A percentile compares a stretch with the other conserved stretches of the same genome.
Evolutionary conservation across 2,888 invertebrate genomes (phyloP).

Genomic region (Cryptus armator): DNA sequence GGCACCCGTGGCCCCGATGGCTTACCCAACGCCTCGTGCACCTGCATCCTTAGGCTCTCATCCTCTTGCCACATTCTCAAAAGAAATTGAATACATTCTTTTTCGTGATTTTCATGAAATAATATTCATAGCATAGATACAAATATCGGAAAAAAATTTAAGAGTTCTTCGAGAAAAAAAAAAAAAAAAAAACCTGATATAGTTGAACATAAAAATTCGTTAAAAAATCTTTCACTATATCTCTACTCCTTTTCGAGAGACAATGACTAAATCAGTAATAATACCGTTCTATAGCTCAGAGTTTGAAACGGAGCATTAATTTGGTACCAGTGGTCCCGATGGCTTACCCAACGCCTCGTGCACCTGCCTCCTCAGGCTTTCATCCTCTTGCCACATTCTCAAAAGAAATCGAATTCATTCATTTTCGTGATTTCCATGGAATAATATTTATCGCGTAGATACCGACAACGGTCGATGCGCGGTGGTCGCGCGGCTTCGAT

Average conservation of each 20-base stretch:
- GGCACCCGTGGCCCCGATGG: conserved; percentile 19
- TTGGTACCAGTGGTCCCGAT: conserved; percentile 16
- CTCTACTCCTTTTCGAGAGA: neutral
- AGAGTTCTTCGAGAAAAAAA: too few relatives aligned
- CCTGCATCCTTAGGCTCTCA: conserved; percentile 18
- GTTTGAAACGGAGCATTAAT: conserved; percentile 21
- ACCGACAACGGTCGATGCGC: too few relatives aligned
- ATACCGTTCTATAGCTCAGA: too few relatives aligned
- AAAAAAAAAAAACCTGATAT: too few relatives aligned
- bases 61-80: neutral
- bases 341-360: conserved; percentile 24
- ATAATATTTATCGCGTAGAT: too few relatives aligned
- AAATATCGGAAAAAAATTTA: too few relatives aligned
- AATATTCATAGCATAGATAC: too few relatives aligned
- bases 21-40: conserved; percentile 25
- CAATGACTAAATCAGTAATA: neutral
- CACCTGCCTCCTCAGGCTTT: conserved; percentile 7
- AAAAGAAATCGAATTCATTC: neutral
- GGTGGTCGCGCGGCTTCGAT: too few relatives aligned
- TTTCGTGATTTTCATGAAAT: neutral
- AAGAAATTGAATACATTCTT: neutral
- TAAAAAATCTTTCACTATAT: too few relatives aligned
- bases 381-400: neutral
- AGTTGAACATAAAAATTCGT: too few relatives aligned
- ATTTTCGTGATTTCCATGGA: neutral